Conservation (phyloP, 1,140 invertebrate species). For the Brachystomella parvula region DNA sequence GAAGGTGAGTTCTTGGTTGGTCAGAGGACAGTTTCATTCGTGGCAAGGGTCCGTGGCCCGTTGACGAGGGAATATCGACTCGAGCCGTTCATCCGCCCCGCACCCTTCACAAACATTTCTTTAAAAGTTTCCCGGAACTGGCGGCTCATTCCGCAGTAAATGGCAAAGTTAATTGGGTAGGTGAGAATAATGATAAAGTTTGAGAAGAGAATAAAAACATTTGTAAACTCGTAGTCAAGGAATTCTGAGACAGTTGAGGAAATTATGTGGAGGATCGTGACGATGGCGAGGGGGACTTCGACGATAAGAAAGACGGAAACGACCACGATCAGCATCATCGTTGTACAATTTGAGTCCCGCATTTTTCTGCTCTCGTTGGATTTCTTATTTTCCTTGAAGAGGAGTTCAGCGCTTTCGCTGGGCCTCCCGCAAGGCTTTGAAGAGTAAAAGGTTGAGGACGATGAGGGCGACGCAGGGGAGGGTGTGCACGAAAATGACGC, state of each 20-base stretch:
- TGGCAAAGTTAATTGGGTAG: slow-evolving; percentile 90
- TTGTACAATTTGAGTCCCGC: slow-evolving; percentile 82
- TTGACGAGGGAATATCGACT: slow-evolving; percentile 68
- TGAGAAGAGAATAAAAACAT: slow-evolving; percentile 73
- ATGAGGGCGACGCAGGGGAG: slow-evolving; percentile 81
- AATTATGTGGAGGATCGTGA: slow-evolving; percentile 75
- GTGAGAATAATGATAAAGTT: slow-evolving; percentile 86
- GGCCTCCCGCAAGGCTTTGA: slow-evolving; percentile 70
- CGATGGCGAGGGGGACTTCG: slow-evolving; percentile 81
- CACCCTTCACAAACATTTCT: slow-evolving; percentile 64
- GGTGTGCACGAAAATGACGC: slow-evolving; percentile 82
- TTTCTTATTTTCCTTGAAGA: slow-evolving; percentile 70
- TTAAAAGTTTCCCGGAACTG: slow-evolving; percentile 91
- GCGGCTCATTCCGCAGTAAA: slow-evolving; percentile 89
- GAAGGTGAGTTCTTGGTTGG: neutral
- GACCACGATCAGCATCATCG: slow-evolving; percentile 89
- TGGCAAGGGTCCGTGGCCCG: slow-evolving; percentile 62
- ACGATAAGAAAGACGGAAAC: slow-evolving; percentile 83
- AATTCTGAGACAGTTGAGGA: slow-evolving; percentile 52
- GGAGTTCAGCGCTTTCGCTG: slow-evolving; percentile 66
- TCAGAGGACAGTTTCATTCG: slow-evolving; percentile 66
- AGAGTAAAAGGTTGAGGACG: slow-evolving; percentile 78
- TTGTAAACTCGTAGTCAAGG: slow-evolving; percentile 65
- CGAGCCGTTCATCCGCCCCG: slow-evolving; percentile 48
- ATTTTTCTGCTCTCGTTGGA: slow-evolving; percentile 74